These are phyloP conservation scores for Phalacrocorax brasilianus DNA, from an alignment of 2,113 vertebrate genomes.

Conservation along the genomic window DNA sequence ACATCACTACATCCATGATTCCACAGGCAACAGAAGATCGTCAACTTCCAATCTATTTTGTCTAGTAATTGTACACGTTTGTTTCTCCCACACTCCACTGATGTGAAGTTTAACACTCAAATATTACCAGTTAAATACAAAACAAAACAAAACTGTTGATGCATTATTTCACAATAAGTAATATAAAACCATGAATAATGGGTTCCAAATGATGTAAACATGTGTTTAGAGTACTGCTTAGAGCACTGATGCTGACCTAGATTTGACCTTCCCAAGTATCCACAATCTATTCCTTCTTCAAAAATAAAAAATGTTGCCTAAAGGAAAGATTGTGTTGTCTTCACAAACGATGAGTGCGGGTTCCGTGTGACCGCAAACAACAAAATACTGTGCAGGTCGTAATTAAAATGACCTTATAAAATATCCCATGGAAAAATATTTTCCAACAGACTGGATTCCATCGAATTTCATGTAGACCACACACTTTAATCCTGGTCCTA, in stretches of 20 bases:
- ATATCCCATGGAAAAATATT: slow-evolving; percentile 68
- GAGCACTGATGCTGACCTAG: slow-evolving; percentile 48
- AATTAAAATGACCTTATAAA: slow-evolving; percentile 70
- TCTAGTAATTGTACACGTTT: slow-evolving; percentile 58
- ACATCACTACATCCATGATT: slow-evolving; percentile 56
- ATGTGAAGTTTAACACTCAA: slow-evolving; percentile 48
- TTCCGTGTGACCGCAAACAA: slow-evolving; percentile 53
- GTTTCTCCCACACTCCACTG: slow-evolving; percentile 55
- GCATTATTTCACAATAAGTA: slow-evolving; percentile 67
- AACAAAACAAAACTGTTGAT: slow-evolving; percentile 66
- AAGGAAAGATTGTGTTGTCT: slow-evolving; percentile 51
- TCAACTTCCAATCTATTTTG: slow-evolving; percentile 66
- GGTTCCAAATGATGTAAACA: slow-evolving; percentile 66
- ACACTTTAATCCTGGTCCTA: slow-evolving; percentile 39
- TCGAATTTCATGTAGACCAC: slow-evolving; percentile 23
- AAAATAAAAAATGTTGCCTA: slow-evolving; percentile 60
- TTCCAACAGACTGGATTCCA: slow-evolving; percentile 47
- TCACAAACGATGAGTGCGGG: slow-evolving; percentile 46
- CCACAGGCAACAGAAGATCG: slow-evolving; percentile 55
- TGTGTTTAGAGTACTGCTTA: slow-evolving; percentile 33
- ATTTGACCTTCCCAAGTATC: slow-evolving; percentile 65
- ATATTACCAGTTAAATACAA: slow-evolving; percentile 65
- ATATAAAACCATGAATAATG: slow-evolving; percentile 66
- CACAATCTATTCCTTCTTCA: slow-evolving; percentile 36
- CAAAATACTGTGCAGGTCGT: slow-evolving; percentile 46